phyloP scores from a whole-genome alignment of 2,113 vertebrate species.

The Ophiodon elongatus region DNA sequence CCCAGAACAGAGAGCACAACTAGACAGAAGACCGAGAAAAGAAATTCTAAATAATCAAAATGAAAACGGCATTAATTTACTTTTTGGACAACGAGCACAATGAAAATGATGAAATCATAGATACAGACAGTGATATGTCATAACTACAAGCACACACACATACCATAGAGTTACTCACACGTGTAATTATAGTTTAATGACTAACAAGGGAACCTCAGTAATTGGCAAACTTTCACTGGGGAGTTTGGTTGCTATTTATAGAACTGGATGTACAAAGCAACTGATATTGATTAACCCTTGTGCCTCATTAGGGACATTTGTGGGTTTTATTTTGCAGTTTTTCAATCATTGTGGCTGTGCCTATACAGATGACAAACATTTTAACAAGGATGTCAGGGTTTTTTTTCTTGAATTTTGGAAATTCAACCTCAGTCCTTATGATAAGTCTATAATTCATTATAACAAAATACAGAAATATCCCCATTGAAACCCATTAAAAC shows the following conservation, averaged over 20 bases:
- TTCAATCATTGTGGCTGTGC: background rate
- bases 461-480: too few relatives aligned
- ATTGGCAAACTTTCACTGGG: background rate
- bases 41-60: background rate
- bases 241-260: too few relatives aligned
- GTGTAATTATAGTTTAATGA: background rate
- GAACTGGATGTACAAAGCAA: background rate
- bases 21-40: slow-evolving; percentile 18
- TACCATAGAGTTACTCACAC: background rate
- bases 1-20: slow-evolving; percentile 77
- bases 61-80: background rate
- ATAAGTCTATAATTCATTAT: too few relatives aligned
- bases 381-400: background rate
- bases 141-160: background rate
- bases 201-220: background rate
- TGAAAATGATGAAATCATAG: background rate
- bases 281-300: background rate
- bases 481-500: too few relatives aligned
- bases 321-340: background rate
- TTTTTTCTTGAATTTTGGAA: background rate
- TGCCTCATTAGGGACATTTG: background rate
- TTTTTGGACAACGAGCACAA: too few relatives aligned
- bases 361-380: background rate
- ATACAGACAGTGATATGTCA: background rate
- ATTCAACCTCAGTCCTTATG: background rate